Evolutionary conservation across 2,113 vertebrate genomes (phyloP).

Genomic region (Mobula hypostoma): DNA sequence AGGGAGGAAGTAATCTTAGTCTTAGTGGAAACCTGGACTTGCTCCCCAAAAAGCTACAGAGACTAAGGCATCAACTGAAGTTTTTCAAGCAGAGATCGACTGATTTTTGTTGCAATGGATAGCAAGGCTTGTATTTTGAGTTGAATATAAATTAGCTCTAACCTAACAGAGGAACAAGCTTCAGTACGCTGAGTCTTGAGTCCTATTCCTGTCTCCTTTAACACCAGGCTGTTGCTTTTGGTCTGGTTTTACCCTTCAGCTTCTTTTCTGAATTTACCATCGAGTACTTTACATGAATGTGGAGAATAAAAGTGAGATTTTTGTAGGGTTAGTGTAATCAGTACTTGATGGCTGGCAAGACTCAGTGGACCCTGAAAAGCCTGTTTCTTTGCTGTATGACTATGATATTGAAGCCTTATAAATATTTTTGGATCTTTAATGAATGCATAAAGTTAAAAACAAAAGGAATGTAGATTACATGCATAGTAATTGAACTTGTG

Average conservation of each 20-base stretch:
- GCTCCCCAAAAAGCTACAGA: not conserved
- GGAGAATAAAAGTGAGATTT: too few relatives aligned
- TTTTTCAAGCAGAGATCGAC: not conserved
- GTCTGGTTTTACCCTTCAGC: too few relatives aligned
- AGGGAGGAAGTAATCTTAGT: too few relatives aligned
- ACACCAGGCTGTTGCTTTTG: too few relatives aligned
- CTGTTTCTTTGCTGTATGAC: too few relatives aligned
- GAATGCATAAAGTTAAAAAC: not conserved
- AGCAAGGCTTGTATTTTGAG: not conserved
- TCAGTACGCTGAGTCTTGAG: not conserved
- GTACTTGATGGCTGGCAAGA: too few relatives aligned
- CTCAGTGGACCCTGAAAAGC: too few relatives aligned
- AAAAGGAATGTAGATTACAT: not conserved
- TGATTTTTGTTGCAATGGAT: not conserved
- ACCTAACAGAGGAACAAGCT: not conserved
- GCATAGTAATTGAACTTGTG: too few relatives aligned
- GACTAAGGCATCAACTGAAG: not conserved
- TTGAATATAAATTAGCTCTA: not conserved
- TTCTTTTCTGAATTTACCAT: too few relatives aligned
- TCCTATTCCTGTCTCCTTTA: not conserved
- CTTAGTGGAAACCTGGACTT: not conserved
- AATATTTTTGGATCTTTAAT: not conserved
- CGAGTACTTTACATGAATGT: too few relatives aligned
- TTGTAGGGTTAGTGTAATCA: too few relatives aligned
- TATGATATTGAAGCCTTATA: not conserved